Evolutionary conservation across 2,888 invertebrate species (phyloP), one percentile per base, ranked within the genome.

Genomic region (Liodrosophila aerea): DNA sequence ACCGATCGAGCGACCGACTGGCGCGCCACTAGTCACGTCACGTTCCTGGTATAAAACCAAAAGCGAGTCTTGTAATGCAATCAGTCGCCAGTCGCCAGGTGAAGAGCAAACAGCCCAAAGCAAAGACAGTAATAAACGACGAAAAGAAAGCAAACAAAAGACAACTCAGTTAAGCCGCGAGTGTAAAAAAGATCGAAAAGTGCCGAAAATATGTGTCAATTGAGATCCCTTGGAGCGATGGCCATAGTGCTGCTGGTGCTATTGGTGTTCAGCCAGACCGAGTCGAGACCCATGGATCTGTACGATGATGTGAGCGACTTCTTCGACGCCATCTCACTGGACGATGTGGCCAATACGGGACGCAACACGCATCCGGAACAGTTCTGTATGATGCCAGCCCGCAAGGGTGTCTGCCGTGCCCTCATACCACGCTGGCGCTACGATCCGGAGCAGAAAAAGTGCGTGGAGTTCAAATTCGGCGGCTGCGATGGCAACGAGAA

Each of bases 401-500:
- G 89, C 22, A 89, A 89, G 47, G 90, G 90, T 7, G 89, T 90
- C n/a, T 90, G 90, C 33, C 87, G 90, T 0, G 90, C 90, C 0
- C 58, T 90, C 1, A 90, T 90, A 40, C 89, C 90, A 0, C 86
- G 90, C 47, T 90, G 88, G 88, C 89, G 91, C 52, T 92, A 92
- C 81, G 91, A 92, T 83, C 88, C 91, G 1, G 77, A 84, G 44
- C 86, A 87, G 34, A 90, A 90, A 58, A 89, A 90, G 50, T 92
- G 92, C 59, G 76, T 88, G 4, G 90, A 91, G 70, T 92, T 92
- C 80, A 91, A 91, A 65, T 92, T 91, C 64, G 92, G 92, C 2
- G 92, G 92, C 50, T 92, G 92, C 71, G 91, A 91, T 76, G 92
- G 92, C 62, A 92, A 92, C 70, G 90, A 89, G 56, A 92, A 92